These are phyloP conservation scores for Semaprochilodus insignis DNA, from an alignment of 2,797 vertebrate genomes.

Conservation along the genomic window DNA sequence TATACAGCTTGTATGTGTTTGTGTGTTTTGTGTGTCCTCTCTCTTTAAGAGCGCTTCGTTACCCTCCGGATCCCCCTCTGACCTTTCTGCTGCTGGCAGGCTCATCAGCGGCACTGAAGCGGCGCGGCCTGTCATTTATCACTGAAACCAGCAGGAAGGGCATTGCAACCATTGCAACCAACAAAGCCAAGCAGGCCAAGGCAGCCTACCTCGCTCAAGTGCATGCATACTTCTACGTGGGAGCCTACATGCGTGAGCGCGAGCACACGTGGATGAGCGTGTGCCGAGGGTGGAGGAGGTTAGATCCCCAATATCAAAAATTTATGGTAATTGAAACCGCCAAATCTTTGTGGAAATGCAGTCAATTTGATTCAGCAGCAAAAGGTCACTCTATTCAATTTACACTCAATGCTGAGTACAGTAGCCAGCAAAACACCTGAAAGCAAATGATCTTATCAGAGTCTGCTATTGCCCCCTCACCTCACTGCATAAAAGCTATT, in stretches of 20 bases:
- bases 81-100: constrained; percentile 77
- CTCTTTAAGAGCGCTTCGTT: constrained; percentile 51
- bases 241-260: constrained; percentile 17
- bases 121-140: constrained; percentile 75
- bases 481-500: constrained; percentile 82
- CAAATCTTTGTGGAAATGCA: constrained; percentile 85
- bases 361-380: constrained; percentile 85
- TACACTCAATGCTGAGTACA: constrained; percentile 79
- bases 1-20: constrained; percentile 20
- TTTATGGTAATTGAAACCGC: constrained; percentile 86
- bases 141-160: constrained; percentile 75
- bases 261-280: constrained; percentile 36
- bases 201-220: constrained; percentile 47
- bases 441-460: constrained; percentile 88
- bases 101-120: constrained; percentile 68
- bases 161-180: constrained; percentile 63
- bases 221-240: constrained; percentile 37
- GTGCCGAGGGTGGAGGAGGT: constrained; percentile 2
- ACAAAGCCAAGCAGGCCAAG: constrained; percentile 53
- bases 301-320: constrained; percentile 78
- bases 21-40: constrained; percentile 52
- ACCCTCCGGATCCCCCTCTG: constrained; percentile 64
- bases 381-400: constrained; percentile 92
- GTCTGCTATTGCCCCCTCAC: constrained; percentile 71
- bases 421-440: constrained; percentile 83